Evolutionary conservation across 2,113 vertebrate species (phyloP).

Genomic region (Microcebus ravelobensis): DNA sequence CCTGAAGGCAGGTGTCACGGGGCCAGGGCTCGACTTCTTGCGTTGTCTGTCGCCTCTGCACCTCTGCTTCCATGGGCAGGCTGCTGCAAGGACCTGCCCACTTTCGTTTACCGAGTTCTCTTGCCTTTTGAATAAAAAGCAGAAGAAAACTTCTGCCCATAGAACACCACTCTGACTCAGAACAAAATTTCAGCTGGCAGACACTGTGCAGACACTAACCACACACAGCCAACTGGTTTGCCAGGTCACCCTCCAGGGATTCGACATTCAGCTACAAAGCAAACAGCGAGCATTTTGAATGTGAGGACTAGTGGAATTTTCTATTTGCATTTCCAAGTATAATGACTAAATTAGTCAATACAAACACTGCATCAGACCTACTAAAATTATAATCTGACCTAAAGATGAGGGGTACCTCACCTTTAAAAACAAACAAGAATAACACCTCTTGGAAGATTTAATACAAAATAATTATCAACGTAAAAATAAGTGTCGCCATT

Average conservation of each 20-base stretch:
- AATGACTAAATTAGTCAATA: constrained; percentile 7
- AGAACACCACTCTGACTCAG: constrained; percentile 43
- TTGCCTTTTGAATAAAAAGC: constrained; percentile 4
- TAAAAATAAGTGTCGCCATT: background rate
- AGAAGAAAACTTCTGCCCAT: background rate
- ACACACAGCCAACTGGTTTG: constrained; percentile 39
- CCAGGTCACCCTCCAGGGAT: background rate
- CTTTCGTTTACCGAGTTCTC: background rate
- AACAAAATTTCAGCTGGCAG: constrained; percentile 53
- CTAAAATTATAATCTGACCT: background rate
- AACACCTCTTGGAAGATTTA: background rate
- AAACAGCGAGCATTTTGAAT: background rate
- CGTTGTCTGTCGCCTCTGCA: fast-evolving
- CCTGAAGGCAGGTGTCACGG: background rate
- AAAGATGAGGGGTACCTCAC: background rate
- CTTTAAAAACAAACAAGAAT: background rate
- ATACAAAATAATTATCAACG: background rate
- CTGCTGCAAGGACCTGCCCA: background rate
- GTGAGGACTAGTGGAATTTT: background rate
- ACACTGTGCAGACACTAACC: background rate
- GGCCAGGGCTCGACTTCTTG: fast-evolving
- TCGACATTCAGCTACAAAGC: background rate
- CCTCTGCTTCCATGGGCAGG: background rate
- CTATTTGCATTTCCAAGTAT: background rate
- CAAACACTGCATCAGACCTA: background rate